Base-by-base conservation (phyloP, 2,888 invertebrate genomes). In the Cactoblastis cactorum region DNA sequence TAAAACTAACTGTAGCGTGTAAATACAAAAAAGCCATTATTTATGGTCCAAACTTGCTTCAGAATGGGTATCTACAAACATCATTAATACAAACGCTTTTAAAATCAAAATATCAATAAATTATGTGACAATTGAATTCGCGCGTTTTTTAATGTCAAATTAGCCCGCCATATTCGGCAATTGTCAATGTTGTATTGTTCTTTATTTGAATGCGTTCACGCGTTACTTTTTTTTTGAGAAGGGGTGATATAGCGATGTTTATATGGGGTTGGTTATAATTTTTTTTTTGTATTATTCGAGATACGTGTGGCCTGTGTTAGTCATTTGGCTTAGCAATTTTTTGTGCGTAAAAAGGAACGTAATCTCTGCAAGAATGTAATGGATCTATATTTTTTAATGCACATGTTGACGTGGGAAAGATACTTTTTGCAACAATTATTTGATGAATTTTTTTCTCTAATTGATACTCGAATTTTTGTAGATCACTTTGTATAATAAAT, bases 141-240 rank as follows among this genome's bases (percentile, higher is more conserved):
- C 84, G 85, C 85, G 78, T 81, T 83, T 83, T 83, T 80, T 73
- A 81, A 83, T 82, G 84, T 86, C 87, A 86, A 84, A 87, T 88
- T 85, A 86, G 83, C 67, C 79, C 69, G 80, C 81, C 84, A 81
- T 86, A 74, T 72, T 77, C 66, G 71, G 67, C 71, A 68, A 80
- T 77, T 77, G 82, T 80, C 74, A 68, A 70, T 69, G 58, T 57
- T 63, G 56, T 57, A 62, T 78, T 77, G 72, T 77, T 68, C 65
- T 63, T 74, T 71, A 79, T 83, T 75, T 59, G 69, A 73, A 67
- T 75, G 78, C 82, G 80, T 80, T 83, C 82, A 73, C 71, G 86
- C 84, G 81, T 73, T 67, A 63, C 57, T 61, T 61, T 66, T 75
- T 76, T 80, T 76, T 67, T 74, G 65, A 61, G 72, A 77, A 81